Base-by-base conservation (phyloP, 2,113 vertebrate species). In the Spermophilus dauricus region DNA sequence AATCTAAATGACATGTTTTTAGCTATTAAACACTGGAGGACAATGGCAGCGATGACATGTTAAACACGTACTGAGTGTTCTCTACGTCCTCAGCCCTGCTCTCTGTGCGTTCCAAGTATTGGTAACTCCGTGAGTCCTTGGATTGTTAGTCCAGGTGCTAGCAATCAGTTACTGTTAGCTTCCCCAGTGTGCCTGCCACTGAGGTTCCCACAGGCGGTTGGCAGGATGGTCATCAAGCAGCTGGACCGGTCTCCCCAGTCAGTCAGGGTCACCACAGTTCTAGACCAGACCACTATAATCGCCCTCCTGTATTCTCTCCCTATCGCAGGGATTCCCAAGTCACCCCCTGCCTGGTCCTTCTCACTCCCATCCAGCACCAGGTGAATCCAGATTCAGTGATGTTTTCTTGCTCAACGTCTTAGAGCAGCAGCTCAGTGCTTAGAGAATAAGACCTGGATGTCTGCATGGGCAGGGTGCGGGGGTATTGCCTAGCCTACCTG, bases 161-260 rank as follows among this genome's bases (percentile, higher is more conserved):
- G 11, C 9, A 28, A 22, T 5, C 4, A 4, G 8, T 20, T 28
- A 18, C 70, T 1, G 42, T 34, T 0, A 1, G 5, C 4, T 1
- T 10, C 70, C 20, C 14, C 67, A 45, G 4, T 4, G 51, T 37
- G 34, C n/a, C 30, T 28, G 17, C 13, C 0, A 12, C n/a, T 2
- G 1, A 77, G 37, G 32, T 58, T 17, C 58, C 75, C 28, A 1
- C 0, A 1, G 24, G 69, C 24, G 32, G 18, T 0, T 12, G 67
- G 61, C 1, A 10, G 26, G 32, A 20, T 0, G 0, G 28, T 32
- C 76, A 80, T 20, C 26, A 45, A 5, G 11, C 37, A 56, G 51
- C 56, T 51, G 61, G 61, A n/a, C 69, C 13, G 32, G 48, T 34
- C 39, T 37, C 81, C n/a, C 24, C 28, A 32, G 14, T 16, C 32